Evolutionary conservation across 2,113 vertebrate genomes (phyloP).

Genomic region (Tympanuchus pallidicinctus): DNA sequence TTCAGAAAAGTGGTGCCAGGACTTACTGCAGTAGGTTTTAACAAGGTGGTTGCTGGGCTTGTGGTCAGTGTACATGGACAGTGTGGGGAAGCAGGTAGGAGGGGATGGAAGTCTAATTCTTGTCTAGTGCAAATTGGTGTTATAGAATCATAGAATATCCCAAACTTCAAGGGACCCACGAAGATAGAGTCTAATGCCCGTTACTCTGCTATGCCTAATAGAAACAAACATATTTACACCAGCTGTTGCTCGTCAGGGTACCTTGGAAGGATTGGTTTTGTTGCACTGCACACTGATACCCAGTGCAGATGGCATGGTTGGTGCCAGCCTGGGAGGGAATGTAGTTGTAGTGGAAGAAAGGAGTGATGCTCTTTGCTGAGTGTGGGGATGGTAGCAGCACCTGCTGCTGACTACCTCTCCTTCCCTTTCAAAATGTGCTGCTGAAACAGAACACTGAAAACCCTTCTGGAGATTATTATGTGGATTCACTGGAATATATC

Average conservation of each 20-base stretch:
- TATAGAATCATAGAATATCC: too few species aligned
- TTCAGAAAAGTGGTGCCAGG: not conserved
- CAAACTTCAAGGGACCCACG: too few species aligned
- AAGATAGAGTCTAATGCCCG: too few species aligned
- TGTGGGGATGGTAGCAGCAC: not conserved
- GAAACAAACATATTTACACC: not conserved
- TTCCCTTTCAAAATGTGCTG: not conserved
- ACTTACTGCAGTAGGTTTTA: not conserved
- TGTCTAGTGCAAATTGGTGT: not conserved
- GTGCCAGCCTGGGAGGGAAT: not conserved
- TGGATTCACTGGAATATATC: constrained; percentile 51
- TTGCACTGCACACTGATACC: accelerated
- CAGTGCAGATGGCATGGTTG: not conserved
- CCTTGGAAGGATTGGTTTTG: not conserved
- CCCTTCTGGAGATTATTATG: constrained; percentile 37
- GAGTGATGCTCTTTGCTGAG: not conserved
- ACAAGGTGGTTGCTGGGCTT: not conserved
- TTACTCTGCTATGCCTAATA: not conserved
- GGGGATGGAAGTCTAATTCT: not conserved
- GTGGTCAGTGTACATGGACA: not conserved
- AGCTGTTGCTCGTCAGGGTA: not conserved
- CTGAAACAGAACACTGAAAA: constrained; percentile 1
- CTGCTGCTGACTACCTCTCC: not conserved
- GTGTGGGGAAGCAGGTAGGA: not conserved
- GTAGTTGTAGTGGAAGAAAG: not conserved